A percentile compares a stretch with the other conserved stretches of the same genome.
Evolutionary conservation across 2,113 vertebrate species (phyloP).

Genomic region (Anhinga rufa): DNA sequence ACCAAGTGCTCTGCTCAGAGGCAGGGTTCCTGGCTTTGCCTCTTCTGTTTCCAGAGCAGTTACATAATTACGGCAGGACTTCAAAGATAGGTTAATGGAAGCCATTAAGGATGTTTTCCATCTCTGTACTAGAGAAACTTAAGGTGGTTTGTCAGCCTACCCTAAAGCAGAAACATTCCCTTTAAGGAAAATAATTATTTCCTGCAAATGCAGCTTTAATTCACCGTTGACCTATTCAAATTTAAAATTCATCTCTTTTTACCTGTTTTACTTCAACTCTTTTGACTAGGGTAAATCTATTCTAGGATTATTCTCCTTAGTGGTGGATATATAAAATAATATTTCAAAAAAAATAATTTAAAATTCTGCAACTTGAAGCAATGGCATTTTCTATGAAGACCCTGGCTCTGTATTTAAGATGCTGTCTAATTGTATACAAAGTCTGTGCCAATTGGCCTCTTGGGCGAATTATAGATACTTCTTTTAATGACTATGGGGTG

Average conservation of each 20-base stretch:
- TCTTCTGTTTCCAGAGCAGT: conserved; percentile 30
- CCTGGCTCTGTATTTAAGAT: background rate
- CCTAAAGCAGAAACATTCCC: background rate
- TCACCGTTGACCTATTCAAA: background rate
- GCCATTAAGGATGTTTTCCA: conserved; percentile 38
- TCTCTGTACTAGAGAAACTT: background rate
- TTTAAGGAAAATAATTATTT: background rate
- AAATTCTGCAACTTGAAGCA: background rate
- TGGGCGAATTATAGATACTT: background rate
- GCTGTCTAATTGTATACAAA: background rate
- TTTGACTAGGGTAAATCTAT: background rate
- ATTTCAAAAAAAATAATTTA: background rate
- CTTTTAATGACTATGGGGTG: background rate
- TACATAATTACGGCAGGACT: background rate
- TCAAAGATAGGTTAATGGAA: conserved; percentile 15
- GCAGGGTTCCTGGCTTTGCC: background rate
- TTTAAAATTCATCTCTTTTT: background rate
- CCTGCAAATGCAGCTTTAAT: background rate
- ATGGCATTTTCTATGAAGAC: background rate
- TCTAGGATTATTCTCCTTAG: background rate
- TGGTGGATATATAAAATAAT: background rate
- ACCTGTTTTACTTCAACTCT: background rate
- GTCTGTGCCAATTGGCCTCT: background rate
- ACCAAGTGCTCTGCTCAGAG: background rate
- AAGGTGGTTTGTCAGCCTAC: conserved; percentile 27